A percentile compares a stretch with the other conserved stretches of the same genome.
phyloP scores from a whole-genome alignment of 2,797 vertebrate genomes.

The Molossus molossus region DNA sequence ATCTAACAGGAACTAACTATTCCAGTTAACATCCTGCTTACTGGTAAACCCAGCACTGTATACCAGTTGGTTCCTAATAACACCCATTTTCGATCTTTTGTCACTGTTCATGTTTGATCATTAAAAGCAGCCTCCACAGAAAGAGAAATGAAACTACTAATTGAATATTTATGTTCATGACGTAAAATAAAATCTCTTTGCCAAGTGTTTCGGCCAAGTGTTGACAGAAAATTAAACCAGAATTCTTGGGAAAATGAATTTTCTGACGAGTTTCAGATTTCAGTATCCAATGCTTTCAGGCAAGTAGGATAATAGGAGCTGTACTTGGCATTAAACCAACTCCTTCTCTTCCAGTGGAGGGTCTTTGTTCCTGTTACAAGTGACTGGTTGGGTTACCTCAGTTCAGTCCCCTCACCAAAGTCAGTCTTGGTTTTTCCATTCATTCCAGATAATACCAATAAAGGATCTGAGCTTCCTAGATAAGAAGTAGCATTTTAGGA shows the following conservation, averaged over 20 bases:
- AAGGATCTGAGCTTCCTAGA: neutral
- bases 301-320: neutral
- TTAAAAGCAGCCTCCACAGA: constrained; percentile 4
- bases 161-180: constrained; percentile 52
- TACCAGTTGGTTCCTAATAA: neutral
- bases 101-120: constrained; percentile 35
- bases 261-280: constrained; percentile 60
- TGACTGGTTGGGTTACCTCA: constrained; percentile 53
- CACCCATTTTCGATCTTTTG: neutral
- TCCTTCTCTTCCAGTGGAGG: neutral
- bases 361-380: constrained; percentile 40
- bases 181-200: constrained; percentile 62
- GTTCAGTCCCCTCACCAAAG: neutral
- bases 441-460: neutral
- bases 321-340: neutral
- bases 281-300: constrained; percentile 6
- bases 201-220: constrained; percentile 63
- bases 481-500: constrained; percentile 15
- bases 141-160: constrained; percentile 72
- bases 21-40: neutral
- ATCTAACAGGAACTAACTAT: neutral
- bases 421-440: constrained; percentile 35
- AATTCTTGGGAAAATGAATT: constrained; percentile 49
- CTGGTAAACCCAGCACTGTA: neutral
- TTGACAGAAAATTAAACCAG: constrained; percentile 60